Base-by-base conservation (phyloP, 2,113 vertebrate genomes). In the Craseonycteris thonglongyai region DNA sequence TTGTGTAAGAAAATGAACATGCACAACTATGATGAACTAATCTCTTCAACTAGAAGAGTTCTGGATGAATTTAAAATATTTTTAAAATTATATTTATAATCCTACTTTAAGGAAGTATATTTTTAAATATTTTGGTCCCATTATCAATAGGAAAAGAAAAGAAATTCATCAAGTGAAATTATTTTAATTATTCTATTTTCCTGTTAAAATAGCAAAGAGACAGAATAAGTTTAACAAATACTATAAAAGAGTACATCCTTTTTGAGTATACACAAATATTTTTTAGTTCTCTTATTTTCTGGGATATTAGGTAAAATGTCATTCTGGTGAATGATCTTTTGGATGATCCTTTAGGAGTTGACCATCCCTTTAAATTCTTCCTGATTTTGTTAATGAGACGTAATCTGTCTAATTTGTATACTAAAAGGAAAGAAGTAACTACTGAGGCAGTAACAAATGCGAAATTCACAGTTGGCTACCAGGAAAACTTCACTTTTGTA, bases 141-240 rank as follows among this genome's bases (percentile, higher is more conserved):
- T 58, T 59, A 22, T 3, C 38, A 90, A 80, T 95, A 4, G 10
- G 24, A 59, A 75, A 79, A 22, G 42, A n/a, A 12, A 38, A 96
- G 71, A 49, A 93, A 72, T 10, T 69, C 82, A 76, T 83, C 7
- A 47, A 86, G 3, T 94, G 86, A 90, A n/a, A 93, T 96, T 91
- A 18, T 61, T 45, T 61, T 12, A 74, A 42, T 82, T 15, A 75
- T 94, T 69, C 1, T 26, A 5, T 94, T 90, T 95, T 88, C 15
- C 65, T 54, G 22, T 40, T 82, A 95, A 66, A 92, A 94, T 94
- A 19, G 0, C 22, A 42, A 42, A 95, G 5, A 95, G 24, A 61
- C 6, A 49, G 69, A 75, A 12, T 94, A 75, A 96, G 71, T 15
- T 86, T 65, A 96, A 51, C 63, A 93, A 79, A 93, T 91, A 91